These are phyloP conservation scores for Copidosoma floridanum DNA, from an alignment of 1,140 invertebrate species.

Conservation along the genomic window DNA sequence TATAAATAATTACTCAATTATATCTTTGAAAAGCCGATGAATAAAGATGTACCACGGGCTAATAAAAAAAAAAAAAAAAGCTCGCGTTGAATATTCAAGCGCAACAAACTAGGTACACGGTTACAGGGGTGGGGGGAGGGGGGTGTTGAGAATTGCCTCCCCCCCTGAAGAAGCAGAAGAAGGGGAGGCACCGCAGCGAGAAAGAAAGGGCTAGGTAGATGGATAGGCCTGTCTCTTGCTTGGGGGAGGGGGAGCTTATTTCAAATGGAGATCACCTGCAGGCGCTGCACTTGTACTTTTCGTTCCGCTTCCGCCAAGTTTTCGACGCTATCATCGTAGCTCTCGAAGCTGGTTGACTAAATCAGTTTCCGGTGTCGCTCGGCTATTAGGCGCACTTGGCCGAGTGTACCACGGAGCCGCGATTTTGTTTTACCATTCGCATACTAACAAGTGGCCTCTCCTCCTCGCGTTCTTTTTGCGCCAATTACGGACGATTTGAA, in stretches of 20 bases:
- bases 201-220: slow-evolving; percentile 11
- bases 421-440: slow-evolving; percentile 22
- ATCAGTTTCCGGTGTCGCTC: slow-evolving; percentile 21
- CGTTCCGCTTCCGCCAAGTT: slow-evolving; percentile 41
- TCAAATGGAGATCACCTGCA: slow-evolving; percentile 52
- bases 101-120: slow-evolving; percentile 57
- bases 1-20: slow-evolving; percentile 60
- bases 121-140: slow-evolving; percentile 26
- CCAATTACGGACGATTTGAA: slow-evolving; percentile 23
- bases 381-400: too few relatives aligned
- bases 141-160: slow-evolving; percentile 25
- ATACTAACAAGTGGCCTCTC: slow-evolving; percentile 15
- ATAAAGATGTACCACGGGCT: slow-evolving; percentile 52
- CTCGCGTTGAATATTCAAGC: slow-evolving; percentile 57
- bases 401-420: slow-evolving; percentile 13
- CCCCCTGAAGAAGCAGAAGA: slow-evolving; percentile 28
- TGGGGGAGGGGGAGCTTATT: slow-evolving; percentile 49
- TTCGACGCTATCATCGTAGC: slow-evolving; percentile 39
- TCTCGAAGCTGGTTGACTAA: slow-evolving; percentile 26
- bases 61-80: slow-evolving; percentile 53
- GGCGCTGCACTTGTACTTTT: slow-evolving; percentile 40
- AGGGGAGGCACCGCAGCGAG: too few relatives aligned
- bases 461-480: slow-evolving; percentile 3
- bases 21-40: slow-evolving; percentile 59
- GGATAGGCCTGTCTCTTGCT: too few relatives aligned